These are phyloP conservation scores for Drosophila pectinifera DNA, from an alignment of 1,140 invertebrate species.

Conservation along the genomic window DNA sequence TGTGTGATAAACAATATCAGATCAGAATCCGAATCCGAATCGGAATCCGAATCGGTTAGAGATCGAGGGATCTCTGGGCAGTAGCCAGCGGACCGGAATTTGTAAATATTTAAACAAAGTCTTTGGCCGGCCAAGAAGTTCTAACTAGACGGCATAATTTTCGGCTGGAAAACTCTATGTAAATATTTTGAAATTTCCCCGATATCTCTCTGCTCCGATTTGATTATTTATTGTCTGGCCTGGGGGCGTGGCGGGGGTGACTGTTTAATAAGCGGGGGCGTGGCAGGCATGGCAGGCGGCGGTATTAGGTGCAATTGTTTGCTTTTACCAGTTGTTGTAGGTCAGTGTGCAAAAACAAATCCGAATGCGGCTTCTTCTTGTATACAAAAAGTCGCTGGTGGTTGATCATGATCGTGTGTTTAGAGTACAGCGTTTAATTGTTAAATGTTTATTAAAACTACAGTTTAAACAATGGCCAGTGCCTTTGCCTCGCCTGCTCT, in stretches of 20 bases:
- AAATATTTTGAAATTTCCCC: constrained; percentile 73
- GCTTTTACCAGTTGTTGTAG: constrained; percentile 77
- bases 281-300: not conserved
- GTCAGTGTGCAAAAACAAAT: constrained; percentile 84
- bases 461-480: constrained; percentile 75
- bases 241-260: constrained; percentile 20
- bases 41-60: constrained; percentile 21
- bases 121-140: constrained; percentile 40
- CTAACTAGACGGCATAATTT: constrained; percentile 73
- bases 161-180: constrained; percentile 55
- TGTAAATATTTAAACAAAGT: constrained; percentile 77
- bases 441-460: constrained; percentile 83
- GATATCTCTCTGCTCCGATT: constrained; percentile 37
- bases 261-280: constrained; percentile 59
- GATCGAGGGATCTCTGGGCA: constrained; percentile 43
- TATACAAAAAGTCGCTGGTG: constrained; percentile 59
- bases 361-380: constrained; percentile 60
- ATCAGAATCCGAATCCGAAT: too few relatives aligned
- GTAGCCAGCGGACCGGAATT: constrained; percentile 23
- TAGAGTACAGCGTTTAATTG: constrained; percentile 81
- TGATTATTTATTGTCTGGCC: constrained; percentile 76
- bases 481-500: not conserved
- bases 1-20: constrained; percentile 32
- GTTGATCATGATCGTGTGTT: constrained; percentile 58
- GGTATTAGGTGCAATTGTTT: constrained; percentile 72